Base-by-base conservation (phyloP, 2,888 invertebrate species). In the Lycocerus yunnanus region DNA sequence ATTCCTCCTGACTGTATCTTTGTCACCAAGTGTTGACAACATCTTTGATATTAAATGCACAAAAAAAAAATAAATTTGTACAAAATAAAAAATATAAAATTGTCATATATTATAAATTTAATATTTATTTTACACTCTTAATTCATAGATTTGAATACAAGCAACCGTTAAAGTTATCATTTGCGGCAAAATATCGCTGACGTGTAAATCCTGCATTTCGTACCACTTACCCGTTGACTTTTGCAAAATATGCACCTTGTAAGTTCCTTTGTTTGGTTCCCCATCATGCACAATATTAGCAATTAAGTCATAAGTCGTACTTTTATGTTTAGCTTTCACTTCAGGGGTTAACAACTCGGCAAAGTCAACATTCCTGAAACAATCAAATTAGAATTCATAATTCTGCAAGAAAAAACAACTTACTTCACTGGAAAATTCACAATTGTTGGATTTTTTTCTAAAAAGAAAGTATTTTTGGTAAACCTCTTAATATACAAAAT, bases 111-210 rank as follows among this genome's bases (percentile, higher is more conserved):
- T 43, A 43, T 1, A 43, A n/a, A 43, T n/a, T 43, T n/a, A n/a
- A 43, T n/a, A 43, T 66, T n/a, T 20, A 21, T 16, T 43, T 70
- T 66, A 75, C 4, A 60, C 76, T 78, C 86, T 82, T 61, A 87
- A 84, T 86, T 93, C 93, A 88, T 93, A 93, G 82, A 93, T 92
- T 87, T 99, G 99, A 84, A 99, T 98, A 85, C 99, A 99, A 3
- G 98, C 97, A 88, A 99, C 99, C 1, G 99, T 98, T 15, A 99
- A 90, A 0, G 99, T 98, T 76, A 99, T 99, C 98, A 99, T 99
- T 88, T 99, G 99, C 4, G 99, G 99, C 74, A 99, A 89, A 83
- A 99, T 99, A 87, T 98, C 98, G 8, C 95, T 97, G 0, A 99
- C 99, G 85, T 99, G 99, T 71, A 99, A 91, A 90, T 99, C 99